Evolutionary conservation across 2,888 invertebrate species (phyloP), one percentile per base, ranked within the genome.

Genomic region (Zhuqinia jingwanae): DNA sequence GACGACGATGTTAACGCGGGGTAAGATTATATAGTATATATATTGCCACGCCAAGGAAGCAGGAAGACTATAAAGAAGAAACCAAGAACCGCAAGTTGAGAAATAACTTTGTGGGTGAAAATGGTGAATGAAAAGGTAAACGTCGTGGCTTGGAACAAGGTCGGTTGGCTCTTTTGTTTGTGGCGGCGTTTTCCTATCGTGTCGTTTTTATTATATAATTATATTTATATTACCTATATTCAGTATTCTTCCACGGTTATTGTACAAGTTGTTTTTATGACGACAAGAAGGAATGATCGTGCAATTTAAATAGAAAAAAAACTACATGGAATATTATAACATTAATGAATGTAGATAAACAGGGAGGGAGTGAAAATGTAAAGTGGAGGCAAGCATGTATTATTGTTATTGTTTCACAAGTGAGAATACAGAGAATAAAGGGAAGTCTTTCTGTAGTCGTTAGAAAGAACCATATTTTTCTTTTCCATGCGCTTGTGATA

Each of bases 71-170:
- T n/a, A 70, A 70, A 3, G 47, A 50, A 25, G 70, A 50, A 70
- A 65, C 36, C 20, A 30, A 65, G n/a, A 65, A 70, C 47, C 70
- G 20, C 70, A 70, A 47, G n/a, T n/a, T n/a, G 70, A 70, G 68
- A 45, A 68, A 45, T 68, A 68, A 70, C n/a, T 47, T 70, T 70
- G 70, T 27, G 70, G 70, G 70, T 70, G 70, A 70, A 47, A 70
- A 70, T 70, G 70, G 68, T 68, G 42, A 68, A 68, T 68, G 42
- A 68, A 68, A 36, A 45, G 27, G 20, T 20, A 13, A 22, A 68
- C 42, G 68, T 68, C 68, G 68, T 36, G 30, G 63, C 36, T 36
- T 36, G 36, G 5, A 36, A 36, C 36, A 36, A 6, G 36, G 22
- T 17, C 17, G 17, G 22, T 56, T 22, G 3, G 10, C 56, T 10